Base-by-base conservation (phyloP, 2,888 invertebrate genomes). In the Lepeophtheirus nordmannii region DNA sequence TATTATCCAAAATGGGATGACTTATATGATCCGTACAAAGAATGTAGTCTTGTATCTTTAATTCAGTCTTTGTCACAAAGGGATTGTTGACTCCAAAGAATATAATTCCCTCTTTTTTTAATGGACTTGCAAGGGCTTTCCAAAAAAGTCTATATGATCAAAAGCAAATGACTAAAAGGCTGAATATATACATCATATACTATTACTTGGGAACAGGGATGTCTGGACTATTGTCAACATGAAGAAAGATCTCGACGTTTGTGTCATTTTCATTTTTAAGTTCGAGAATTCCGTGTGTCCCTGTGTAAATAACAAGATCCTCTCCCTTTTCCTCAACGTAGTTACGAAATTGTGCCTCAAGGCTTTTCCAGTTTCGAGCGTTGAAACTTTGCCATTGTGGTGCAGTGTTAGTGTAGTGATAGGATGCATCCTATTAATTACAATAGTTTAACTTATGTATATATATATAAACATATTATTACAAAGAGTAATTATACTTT, bases 11-110 rank as follows among this genome's bases (percentile, higher is more conserved):
- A 30, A 30, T 30, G 2, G 30, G 30, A 30, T 30, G 30, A 5
- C 3, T 7, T 30, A 30, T 30, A 30, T 30, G 30, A 30, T 30
- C 30, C 2, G 30, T 30, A 30, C 30, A 30, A 30, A 30, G 30
- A 30, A 30, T 30, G 7, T 30, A 30, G 7, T 30, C 30, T 30
- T 30, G 3, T 7, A 30, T 5, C 2, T 53, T 17, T 58, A 12
- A 12, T 1, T 14, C n/a, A 10, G 1, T 3, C 58, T 58, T 10
- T 8, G 1, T 14, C 58, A 58, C n/a, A 58, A 17, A 20, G 12
- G 58, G 58, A 58, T 58, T 58, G 22, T 58, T 58, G 58, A 58
- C 58, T 14, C 58, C 58, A 17, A 58, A 22, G 17, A 58, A 14
- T 2, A 58, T 23, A 8, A 58, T 23, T 20, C 58, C 58, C 10